These are phyloP conservation scores for Aphelenchoides avenae DNA, from an alignment of 1,140 invertebrate species.

Conservation along the genomic window DNA sequence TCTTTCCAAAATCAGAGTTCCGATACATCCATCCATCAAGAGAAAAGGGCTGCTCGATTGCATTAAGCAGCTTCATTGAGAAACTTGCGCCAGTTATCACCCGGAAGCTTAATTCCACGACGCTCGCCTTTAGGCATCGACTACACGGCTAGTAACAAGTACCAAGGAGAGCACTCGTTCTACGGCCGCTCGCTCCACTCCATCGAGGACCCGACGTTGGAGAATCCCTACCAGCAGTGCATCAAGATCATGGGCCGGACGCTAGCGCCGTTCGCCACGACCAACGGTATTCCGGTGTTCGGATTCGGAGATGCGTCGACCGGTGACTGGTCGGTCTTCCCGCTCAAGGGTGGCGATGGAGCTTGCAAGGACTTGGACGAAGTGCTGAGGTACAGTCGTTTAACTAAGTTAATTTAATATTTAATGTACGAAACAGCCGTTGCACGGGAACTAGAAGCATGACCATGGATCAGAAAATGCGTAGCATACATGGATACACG, in stretches of 20 bases:
- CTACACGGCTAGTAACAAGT: slow-evolving; percentile 65
- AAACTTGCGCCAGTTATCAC: background rate
- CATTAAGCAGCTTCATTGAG: too few relatives aligned
- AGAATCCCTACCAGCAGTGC: slow-evolving; percentile 60
- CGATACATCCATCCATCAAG: slow-evolving; percentile 53
- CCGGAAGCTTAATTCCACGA: too few relatives aligned
- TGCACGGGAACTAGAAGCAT: too few relatives aligned
- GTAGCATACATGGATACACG: too few relatives aligned
- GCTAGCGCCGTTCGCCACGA: slow-evolving; percentile 62
- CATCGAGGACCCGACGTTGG: slow-evolving; percentile 50
- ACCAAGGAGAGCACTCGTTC: slow-evolving; percentile 64
- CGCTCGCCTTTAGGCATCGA: slow-evolving; percentile 63
- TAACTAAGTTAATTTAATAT: background rate
- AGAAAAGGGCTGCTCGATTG: too few relatives aligned
- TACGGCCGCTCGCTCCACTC: slow-evolving; percentile 61
- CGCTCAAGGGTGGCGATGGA: slow-evolving; percentile 53
- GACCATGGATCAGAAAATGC: too few relatives aligned
- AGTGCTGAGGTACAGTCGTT: slow-evolving; percentile 59
- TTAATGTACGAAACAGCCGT: too few relatives aligned
- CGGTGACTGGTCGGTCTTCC: slow-evolving; percentile 61
- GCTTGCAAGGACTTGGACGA: slow-evolving; percentile 62
- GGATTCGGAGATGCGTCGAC: slow-evolving; percentile 63
- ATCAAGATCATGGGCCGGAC: slow-evolving; percentile 62
- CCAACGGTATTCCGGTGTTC: slow-evolving; percentile 61
- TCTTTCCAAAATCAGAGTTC: too few relatives aligned